Conservation (phyloP, 2,888 invertebrate genomes). For the Baronia brevicornis region DNA sequence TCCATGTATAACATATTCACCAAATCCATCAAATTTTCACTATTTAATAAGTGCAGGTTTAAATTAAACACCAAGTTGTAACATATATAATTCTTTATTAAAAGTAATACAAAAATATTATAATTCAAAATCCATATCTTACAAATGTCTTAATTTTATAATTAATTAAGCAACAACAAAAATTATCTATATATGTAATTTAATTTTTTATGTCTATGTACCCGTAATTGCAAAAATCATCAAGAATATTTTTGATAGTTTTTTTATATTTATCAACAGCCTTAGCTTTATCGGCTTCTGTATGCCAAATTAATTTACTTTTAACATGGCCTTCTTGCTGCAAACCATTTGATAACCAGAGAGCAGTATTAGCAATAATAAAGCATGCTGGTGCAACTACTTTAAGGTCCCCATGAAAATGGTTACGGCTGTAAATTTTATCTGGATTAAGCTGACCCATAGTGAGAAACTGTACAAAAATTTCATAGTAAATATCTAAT, state of each 20-base stretch:
- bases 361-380: conserved; percentile 55
- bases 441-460: conserved; percentile 27
- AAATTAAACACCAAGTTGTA: no score
- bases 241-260: conserved; percentile 42
- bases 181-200: no score
- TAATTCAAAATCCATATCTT: no score
- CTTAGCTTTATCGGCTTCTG: conserved; percentile 33
- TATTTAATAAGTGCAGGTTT: no score
- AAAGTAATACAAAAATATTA: no score
- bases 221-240: conserved; percentile 45
- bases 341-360: conserved; percentile 55
- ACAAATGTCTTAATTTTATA: no score
- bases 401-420: conserved; percentile 46
- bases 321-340: conserved; percentile 61
- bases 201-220: no score
- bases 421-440: conserved; percentile 34
- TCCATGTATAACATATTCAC: no score
- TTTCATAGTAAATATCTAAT: conserved; percentile 43
- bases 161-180: no score
- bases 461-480: conserved; percentile 32
- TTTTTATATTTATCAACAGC: conserved; percentile 41
- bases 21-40: no score
- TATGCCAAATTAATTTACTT: conserved; percentile 41
- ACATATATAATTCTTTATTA: no score
- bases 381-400: conserved; percentile 50